Evolutionary conservation across 2,113 vertebrate genomes (phyloP).

Genomic region (Poeciliopsis turrubarensis): DNA sequence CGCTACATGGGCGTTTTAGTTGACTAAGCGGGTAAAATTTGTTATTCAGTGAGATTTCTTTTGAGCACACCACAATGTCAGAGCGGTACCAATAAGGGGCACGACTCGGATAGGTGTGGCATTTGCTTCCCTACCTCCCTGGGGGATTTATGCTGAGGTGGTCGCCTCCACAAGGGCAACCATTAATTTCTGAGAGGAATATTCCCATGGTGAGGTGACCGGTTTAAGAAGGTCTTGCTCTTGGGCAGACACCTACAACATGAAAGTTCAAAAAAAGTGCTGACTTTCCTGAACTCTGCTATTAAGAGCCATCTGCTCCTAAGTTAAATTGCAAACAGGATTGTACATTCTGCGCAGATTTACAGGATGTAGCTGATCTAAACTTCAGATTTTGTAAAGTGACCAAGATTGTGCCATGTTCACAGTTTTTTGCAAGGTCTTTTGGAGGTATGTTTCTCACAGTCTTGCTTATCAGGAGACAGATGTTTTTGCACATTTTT

Average conservation of each 20-base stretch:
- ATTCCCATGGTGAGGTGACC: constrained; percentile 74
- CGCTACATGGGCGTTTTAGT: constrained; percentile 53
- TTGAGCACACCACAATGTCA: constrained; percentile 60
- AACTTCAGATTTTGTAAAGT: constrained; percentile 21
- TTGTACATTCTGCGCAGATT: constrained; percentile 35
- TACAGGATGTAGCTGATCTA: constrained; percentile 45
- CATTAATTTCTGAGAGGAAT: constrained; percentile 75
- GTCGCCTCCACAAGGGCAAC: constrained; percentile 67
- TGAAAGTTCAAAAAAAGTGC: constrained; percentile 75
- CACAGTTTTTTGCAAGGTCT: not conserved
- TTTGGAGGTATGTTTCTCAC: not conserved
- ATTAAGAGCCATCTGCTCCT: constrained; percentile 77
- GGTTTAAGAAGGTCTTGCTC: constrained; percentile 74
- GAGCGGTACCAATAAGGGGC: constrained; percentile 59
- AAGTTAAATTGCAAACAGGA: constrained; percentile 60
- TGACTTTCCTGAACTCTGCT: constrained; percentile 68
- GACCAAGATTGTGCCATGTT: constrained; percentile 35
- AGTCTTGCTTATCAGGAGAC: not conserved
- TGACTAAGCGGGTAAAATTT: constrained; percentile 53
- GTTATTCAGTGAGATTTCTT: constrained; percentile 58
- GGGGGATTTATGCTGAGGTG: constrained; percentile 69
- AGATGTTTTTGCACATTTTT: not conserved
- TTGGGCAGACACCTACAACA: constrained; percentile 65
- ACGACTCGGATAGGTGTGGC: constrained; percentile 57
- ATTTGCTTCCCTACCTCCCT: constrained; percentile 56